Conservation (phyloP, 35 echinoderm and acorn worm species). For the Anneissia japonica region DNA sequence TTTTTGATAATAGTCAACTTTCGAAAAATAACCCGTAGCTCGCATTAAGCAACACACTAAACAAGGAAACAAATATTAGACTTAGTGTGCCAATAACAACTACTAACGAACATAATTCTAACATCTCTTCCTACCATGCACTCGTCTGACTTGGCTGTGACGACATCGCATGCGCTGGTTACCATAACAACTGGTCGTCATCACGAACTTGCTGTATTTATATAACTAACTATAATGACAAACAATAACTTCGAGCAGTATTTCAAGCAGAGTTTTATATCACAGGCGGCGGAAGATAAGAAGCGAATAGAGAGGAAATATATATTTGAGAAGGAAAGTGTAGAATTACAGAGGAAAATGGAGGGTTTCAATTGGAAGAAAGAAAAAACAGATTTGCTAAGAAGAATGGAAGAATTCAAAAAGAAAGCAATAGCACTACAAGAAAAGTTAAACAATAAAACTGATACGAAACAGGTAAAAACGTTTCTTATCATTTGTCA, state of each 20-base stretch:
- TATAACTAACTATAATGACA: neutral
- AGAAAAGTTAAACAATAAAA: neutral
- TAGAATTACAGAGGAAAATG: constrained; percentile 60
- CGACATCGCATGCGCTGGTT: neutral
- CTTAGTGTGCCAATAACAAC: too few relatives aligned
- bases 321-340: constrained; percentile 50
- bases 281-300: constrained; percentile 47
- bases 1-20: too few relatives aligned
- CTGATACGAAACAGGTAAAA: neutral
- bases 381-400: constrained; percentile 53
- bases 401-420: constrained; percentile 57
- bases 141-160: neutral
- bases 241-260: neutral
- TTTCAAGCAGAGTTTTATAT: neutral
- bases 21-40: too few relatives aligned
- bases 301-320: constrained; percentile 23
- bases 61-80: too few relatives aligned
- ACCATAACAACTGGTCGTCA: neutral
- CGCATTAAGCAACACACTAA: too few relatives aligned
- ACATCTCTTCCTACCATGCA: neutral
- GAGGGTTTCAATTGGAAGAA: constrained; percentile 51
- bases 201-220: neutral
- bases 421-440: constrained; percentile 49
- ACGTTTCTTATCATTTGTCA: too few relatives aligned
- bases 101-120: too few relatives aligned